Evolutionary conservation across 2,888 invertebrate species (phyloP).

Genomic region (Lycophotia porphyrea): DNA sequence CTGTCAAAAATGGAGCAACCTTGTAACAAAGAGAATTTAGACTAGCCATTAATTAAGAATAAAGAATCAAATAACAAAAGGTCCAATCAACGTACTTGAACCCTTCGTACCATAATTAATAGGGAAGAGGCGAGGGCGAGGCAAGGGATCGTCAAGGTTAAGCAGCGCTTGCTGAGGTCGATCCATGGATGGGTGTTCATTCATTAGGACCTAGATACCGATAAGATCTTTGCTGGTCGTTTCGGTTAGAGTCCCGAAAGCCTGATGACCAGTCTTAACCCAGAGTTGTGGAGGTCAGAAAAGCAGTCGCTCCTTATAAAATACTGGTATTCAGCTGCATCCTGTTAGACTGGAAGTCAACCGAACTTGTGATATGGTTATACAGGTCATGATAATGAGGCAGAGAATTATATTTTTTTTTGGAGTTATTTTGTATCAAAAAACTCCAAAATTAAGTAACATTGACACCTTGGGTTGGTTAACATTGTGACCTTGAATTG

Average conservation of each 20-base stretch:
- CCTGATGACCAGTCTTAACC: not conserved
- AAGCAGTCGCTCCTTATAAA: not conserved
- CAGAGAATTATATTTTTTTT: not conserved
- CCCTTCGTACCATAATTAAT: conserved; percentile 15
- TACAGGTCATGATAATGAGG: not conserved
- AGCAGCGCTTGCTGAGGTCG: not conserved
- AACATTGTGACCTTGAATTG: conserved; percentile 31
- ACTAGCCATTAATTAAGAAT: conserved; percentile 20
- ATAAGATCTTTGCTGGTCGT: not conserved
- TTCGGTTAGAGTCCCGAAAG: not conserved
- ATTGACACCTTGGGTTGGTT: conserved; percentile 33
- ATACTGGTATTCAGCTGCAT: not conserved
- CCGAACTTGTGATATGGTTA: not conserved
- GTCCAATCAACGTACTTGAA: conserved; percentile 5
- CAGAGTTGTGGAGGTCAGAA: not conserved
- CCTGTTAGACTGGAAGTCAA: not conserved
- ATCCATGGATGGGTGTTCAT: not conserved
- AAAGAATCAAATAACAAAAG: conserved; percentile 2
- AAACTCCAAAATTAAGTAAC: conserved; percentile 20
- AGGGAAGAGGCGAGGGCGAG: not conserved
- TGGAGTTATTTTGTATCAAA: not conserved
- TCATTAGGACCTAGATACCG: no score
- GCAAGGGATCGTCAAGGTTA: not conserved
- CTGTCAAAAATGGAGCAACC: not conserved
- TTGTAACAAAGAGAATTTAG: not conserved